Base-by-base conservation (phyloP, 2,797 vertebrate species). In the Crocidura indochinensis region DNA sequence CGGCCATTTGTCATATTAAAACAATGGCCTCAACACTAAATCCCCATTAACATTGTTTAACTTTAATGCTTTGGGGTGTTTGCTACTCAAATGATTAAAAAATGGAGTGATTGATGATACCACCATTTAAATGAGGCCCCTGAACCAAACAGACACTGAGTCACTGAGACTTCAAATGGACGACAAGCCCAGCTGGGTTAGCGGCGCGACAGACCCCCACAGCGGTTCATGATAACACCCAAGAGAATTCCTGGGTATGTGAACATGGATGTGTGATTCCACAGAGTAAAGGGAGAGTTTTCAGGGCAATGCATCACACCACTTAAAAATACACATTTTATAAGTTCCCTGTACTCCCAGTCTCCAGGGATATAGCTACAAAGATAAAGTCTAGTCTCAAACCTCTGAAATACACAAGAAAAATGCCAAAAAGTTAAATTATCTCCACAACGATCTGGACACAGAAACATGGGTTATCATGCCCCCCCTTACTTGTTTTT, bases 21-120 rank as follows among this genome's bases (percentile, higher is more conserved):
- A 97, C 95, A 97, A 96, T 95, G 93, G 96, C 92, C 96, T 97
- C 95, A 94, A 96, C 96, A 96, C 95, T 96, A 97, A 97, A 97
- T 96, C 84, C 91, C 95, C 96, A 96, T 96, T 95, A 96, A 97
- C 95, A 96, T 95, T 97, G 96, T 91, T 97, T 95, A 96, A 74
- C 73, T 93, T 93, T 90, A 91, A 60, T 96, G 95, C 87, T 95
- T 86, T 92, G 79, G 92, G 88, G 95, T 88, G 96, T 95, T 96
- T 93, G 88, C 91, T 83, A 94, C 84, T 67, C 74, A 95, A 95
- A 31, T 95, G 88, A 94, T 88, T 94, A 95, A 56, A 86, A 95
- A 96, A 91, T 97, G 53, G 51, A 96, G 71, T 94, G 73, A 95
- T 94, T 96, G 91, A 79, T 92, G 94, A 82, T 27, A 91, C 7